Evolutionary conservation across 35 echinoderm and acorn worm species (phyloP).

Genomic region (Anneissia japonica): DNA sequence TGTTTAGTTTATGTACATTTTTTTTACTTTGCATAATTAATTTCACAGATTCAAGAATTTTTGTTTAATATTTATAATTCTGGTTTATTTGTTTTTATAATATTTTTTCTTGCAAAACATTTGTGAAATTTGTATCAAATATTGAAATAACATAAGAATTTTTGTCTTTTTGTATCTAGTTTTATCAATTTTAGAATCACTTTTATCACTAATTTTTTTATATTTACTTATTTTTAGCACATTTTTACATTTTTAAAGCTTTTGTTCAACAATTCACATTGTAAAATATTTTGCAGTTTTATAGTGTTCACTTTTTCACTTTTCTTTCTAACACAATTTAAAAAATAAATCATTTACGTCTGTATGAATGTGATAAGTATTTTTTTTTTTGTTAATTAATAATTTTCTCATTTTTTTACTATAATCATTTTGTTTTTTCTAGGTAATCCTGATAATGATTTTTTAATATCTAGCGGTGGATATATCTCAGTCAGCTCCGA

Average conservation of each 20-base stretch:
- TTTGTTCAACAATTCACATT: background rate
- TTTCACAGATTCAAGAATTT: background rate
- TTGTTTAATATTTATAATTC: background rate
- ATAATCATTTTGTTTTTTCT: slow-evolving; percentile 10
- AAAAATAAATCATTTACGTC: background rate
- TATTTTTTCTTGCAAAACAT: background rate
- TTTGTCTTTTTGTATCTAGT: background rate
- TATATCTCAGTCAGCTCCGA: slow-evolving; percentile 56
- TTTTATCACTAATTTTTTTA: background rate
- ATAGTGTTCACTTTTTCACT: background rate
- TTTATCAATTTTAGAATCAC: background rate
- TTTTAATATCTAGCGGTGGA: slow-evolving; percentile 66
- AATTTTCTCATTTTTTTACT: background rate
- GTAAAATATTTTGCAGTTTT: background rate
- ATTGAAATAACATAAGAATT: background rate
- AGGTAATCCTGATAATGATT: slow-evolving; percentile 85
- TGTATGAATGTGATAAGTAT: background rate
- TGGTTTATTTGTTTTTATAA: background rate
- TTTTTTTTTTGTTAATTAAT: background rate
- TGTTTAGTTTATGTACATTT: background rate
- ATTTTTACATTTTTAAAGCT: background rate
- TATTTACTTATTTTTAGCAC: no score
- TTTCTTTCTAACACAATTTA: background rate
- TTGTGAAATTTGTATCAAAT: background rate
- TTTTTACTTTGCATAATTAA: background rate